phyloP scores from a whole-genome alignment of 2,888 invertebrate genomes.

The Phorcus lineatus region DNA sequence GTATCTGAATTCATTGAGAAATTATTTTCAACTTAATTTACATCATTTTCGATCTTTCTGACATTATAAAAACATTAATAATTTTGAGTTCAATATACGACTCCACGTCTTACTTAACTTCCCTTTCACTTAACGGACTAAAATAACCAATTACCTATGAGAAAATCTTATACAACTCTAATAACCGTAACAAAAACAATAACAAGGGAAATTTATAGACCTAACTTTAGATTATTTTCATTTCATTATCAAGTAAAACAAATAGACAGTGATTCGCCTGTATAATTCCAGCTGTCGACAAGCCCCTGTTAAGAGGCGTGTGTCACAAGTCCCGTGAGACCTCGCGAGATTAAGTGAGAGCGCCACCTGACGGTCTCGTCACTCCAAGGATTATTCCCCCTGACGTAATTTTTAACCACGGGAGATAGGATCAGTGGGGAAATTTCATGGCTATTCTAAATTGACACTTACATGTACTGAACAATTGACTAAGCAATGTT shows the following conservation, averaged over 20 bases:
- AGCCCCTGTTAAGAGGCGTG: neutral
- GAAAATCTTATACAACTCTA: neutral
- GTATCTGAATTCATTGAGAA: too few relatives aligned
- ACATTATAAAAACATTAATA: too few relatives aligned
- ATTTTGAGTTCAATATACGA: too few relatives aligned
- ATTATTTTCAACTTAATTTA: too few relatives aligned
- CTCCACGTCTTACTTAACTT: too few relatives aligned
- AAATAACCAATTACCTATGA: neutral
- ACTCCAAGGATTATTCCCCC: neutral
- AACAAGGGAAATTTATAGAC: neutral
- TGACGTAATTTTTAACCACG: neutral
- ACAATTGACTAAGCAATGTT: too few relatives aligned
- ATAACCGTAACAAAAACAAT: neutral
- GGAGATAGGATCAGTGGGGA: neutral
- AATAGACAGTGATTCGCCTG: neutral
- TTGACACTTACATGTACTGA: too few relatives aligned
- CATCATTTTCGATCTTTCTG: too few relatives aligned
- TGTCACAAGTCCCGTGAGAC: constrained; percentile 8
- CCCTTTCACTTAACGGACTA: too few relatives aligned
- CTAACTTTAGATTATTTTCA: neutral
- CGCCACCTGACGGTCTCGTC: constrained; percentile 11
- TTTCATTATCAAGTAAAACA: constrained; percentile 4
- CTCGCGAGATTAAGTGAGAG: neutral
- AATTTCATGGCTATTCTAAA: neutral
- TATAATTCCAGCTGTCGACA: neutral